These are phyloP conservation scores for Lutraria rhynchaena DNA, from an alignment of 1,140 invertebrate genomes.

Conservation along the genomic window DNA sequence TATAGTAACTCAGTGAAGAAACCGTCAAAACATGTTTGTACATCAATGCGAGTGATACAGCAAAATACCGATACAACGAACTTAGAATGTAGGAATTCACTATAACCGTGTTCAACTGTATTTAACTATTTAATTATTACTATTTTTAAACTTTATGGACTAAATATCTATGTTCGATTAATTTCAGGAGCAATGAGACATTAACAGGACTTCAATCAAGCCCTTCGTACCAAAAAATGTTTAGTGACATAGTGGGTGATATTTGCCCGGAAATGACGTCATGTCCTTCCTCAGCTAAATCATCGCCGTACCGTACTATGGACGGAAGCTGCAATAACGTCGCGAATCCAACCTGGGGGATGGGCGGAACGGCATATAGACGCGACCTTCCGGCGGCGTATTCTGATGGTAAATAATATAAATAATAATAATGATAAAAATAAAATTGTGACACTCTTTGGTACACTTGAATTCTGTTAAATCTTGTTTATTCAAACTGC, in stretches of 20 bases:
- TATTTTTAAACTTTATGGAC: neutral
- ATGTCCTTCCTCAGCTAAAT: neutral
- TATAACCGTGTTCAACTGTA: neutral
- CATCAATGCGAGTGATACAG: neutral
- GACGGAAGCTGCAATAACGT: slow-evolving; percentile 52
- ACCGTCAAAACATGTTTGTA: neutral
- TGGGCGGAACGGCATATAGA: slow-evolving; percentile 8
- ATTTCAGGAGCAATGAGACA: slow-evolving; percentile 7
- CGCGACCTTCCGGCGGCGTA: slow-evolving; percentile 8
- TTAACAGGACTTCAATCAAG: neutral
- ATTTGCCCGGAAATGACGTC: neutral
- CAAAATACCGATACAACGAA: neutral
- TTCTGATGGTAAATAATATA: slow-evolving; percentile 34
- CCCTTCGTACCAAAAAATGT: neutral
- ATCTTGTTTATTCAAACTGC: neutral
- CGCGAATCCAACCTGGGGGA: slow-evolving; percentile 28
- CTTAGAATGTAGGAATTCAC: neutral
- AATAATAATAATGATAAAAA: no score
- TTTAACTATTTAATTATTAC: neutral
- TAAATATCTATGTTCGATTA: neutral
- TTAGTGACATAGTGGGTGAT: neutral
- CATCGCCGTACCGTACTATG: slow-evolving; percentile 29
- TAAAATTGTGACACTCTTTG: no score
- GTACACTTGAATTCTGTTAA: neutral
- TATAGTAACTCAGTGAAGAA: neutral